These are phyloP conservation scores for human DNA, from an alignment of 2,113 vertebrate genomes.

Conservation along the genomic window DNA sequence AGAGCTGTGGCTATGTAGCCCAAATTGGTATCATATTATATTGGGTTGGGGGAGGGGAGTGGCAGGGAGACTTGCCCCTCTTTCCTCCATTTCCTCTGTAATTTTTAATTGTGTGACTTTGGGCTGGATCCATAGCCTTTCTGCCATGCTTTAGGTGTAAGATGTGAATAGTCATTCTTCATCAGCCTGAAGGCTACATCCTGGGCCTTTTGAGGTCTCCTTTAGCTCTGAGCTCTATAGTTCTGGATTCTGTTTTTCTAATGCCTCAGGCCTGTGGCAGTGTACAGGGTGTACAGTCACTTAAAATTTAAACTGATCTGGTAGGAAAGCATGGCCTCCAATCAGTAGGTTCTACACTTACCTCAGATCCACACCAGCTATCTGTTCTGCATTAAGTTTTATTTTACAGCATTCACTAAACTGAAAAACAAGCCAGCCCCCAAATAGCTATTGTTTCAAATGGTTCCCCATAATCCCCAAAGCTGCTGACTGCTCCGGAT, in stretches of 20 bases:
- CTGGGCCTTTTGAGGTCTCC: background rate
- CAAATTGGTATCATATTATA: accelerated
- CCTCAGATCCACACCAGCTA: background rate
- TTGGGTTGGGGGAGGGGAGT: background rate
- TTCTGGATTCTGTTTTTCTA: background rate
- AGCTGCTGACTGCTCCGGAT: slow-evolving; percentile 55
- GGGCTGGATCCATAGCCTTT: background rate
- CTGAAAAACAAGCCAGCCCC: slow-evolving; percentile 32
- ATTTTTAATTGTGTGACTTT: background rate
- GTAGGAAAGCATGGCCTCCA: background rate
- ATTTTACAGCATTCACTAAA: background rate
- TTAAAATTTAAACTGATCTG: background rate
- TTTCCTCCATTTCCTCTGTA: background rate
- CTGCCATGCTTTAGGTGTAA: background rate
- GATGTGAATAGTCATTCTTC: background rate
- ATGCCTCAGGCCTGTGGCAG: background rate
- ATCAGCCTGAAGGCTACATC: background rate
- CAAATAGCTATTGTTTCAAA: slow-evolving; percentile 13
- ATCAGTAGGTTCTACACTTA: background rate
- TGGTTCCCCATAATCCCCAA: background rate
- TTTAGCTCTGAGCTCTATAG: background rate
- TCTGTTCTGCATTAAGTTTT: background rate
- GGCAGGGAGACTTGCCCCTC: background rate
- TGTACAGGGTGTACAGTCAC: too few species aligned
- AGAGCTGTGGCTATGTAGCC: background rate